A percentile compares a stretch with the other conserved stretches of the same genome.
Evolutionary conservation across 2,113 vertebrate species (phyloP).

Genomic region (Rhinopomastus cyanomelas): DNA sequence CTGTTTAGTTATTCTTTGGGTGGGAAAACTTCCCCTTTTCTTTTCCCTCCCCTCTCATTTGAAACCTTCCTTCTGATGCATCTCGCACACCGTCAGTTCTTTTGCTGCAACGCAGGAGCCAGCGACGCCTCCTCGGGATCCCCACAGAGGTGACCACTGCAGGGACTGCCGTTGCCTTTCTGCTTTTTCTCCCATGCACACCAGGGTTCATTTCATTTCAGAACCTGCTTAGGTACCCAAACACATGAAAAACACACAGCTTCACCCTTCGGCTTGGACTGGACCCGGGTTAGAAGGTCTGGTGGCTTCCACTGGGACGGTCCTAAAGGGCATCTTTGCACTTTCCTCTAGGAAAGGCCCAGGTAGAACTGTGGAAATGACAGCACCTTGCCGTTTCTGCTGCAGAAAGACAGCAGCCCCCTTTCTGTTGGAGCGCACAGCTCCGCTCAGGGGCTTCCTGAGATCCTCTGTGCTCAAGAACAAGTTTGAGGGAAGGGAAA

Average conservation of each 20-base stretch:
- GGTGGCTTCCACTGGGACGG: background rate
- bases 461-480: slow-evolving; percentile 10
- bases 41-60: background rate
- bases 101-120: background rate
- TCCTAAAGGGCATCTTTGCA: background rate
- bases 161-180: background rate
- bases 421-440: background rate
- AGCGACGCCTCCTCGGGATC: background rate
- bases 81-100: background rate
- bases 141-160: background rate
- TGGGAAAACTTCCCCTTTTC: background rate
- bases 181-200: background rate
- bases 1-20: background rate
- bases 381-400: background rate
- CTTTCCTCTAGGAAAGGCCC: background rate
- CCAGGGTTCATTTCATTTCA: background rate
- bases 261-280: background rate
- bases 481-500: background rate
- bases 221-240: background rate
- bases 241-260: background rate
- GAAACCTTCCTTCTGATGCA: background rate
- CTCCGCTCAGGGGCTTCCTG: background rate
- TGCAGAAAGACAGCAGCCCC: background rate
- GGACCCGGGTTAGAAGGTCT: background rate
- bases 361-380: background rate